A percentile compares a stretch with the other conserved stretches of the same genome.
Conservation (phyloP, 1,140 invertebrate genomes). For the Pogonomyrmex californicus region DNA sequence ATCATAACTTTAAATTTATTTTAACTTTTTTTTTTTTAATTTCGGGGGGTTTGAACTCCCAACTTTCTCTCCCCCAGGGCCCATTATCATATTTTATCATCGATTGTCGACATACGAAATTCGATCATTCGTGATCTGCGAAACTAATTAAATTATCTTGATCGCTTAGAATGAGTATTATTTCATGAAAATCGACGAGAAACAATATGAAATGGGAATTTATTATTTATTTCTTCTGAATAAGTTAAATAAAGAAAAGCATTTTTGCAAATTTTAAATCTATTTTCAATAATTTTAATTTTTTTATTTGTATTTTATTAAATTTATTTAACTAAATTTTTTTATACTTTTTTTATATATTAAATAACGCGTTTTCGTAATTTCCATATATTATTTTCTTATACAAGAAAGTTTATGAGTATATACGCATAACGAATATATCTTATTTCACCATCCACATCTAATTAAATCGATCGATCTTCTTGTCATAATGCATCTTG, state of each 20-base stretch:
- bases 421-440: not conserved
- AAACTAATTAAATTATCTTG: constrained; percentile 13
- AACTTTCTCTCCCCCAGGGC: too few relatives aligned
- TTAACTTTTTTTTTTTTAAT: too few relatives aligned
- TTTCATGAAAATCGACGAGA: constrained; percentile 9
- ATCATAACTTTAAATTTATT: too few relatives aligned
- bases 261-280: too few relatives aligned
- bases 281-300: not conserved
- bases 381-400: not conserved
- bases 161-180: not conserved
- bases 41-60: too few relatives aligned
- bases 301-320: too few relatives aligned
- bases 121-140: constrained; percentile 11
- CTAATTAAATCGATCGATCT: constrained; percentile 11
- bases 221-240: too few relatives aligned
- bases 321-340: not conserved
- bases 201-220: not conserved
- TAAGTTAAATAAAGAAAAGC: too few relatives aligned
- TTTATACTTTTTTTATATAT: not conserved
- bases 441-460: not conserved
- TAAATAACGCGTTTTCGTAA: not conserved
- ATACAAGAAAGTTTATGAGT: not conserved
- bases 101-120: not conserved
- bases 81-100: too few relatives aligned
- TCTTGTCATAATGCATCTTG: not conserved